Base-by-base conservation (phyloP, 2,888 invertebrate genomes). In the Xylota sylvarum region DNA sequence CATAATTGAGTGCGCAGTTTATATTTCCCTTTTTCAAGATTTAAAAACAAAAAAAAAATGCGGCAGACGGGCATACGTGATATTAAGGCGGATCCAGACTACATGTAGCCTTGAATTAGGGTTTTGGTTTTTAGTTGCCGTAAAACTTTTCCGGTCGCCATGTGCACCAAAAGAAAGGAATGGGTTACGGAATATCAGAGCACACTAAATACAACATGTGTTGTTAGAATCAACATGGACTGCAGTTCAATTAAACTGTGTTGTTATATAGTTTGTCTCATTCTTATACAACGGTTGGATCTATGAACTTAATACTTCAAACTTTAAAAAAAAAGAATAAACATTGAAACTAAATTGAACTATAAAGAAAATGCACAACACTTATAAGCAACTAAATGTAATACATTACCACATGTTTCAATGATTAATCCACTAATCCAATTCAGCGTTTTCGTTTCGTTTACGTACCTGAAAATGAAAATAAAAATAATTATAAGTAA, bases 401-500 rank as follows among this genome's bases (percentile, higher is more conserved):
- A 80, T 85, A 85, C 80, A 5, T 85, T 80, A 85, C 85, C 85
- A 60, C 76, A 76, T 77, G 19, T 46, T 32, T 55, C n/a, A 72
- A 23, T 58, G 37, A 56, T 55, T 64, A 56, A 85, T 85, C 80
- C 85, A 81, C 65, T 85, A 67, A 85, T 85, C 81, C 76, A 77
- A 76, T 60, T 37, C 65, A 46, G 64, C 50, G 74, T 48, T 58
- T 58, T 40, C 5, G 56, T 70, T 80, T 74, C 27, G 35, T 70
- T 30, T 76, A 85, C 85, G 40, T 85, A 85, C 85, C 85, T 85
- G 72, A 0, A 85, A 80, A 30, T 14, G 76, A 52, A 62, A 56
- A 52, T 37, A 32, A 69, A 40, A 58, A 37, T 3, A 69, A 6
- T 55, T 4, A 10, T 14, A 14, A 35, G 37, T 37, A 23, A 48